Conservation (phyloP, 2,797 vertebrate species). For the Staurois parvus region DNA sequence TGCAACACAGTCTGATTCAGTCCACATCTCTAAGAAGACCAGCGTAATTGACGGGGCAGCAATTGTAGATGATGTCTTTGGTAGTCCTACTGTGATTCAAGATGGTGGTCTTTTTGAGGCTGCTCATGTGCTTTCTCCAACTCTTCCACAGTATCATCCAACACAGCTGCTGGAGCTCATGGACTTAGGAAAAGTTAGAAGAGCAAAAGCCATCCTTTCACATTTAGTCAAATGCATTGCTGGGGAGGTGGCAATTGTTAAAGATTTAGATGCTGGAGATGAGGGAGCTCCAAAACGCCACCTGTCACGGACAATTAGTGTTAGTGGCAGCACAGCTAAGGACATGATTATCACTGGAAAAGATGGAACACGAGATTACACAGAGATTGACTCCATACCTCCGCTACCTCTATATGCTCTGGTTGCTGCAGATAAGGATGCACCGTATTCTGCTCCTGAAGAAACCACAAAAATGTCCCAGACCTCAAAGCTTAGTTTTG, state of each 20-base stretch:
- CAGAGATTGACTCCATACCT: slow-evolving; percentile 98
- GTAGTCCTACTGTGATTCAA: slow-evolving; percentile 89
- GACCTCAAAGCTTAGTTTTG: slow-evolving; percentile 75
- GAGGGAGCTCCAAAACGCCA: slow-evolving; percentile 88
- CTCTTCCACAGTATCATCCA: slow-evolving; percentile 97
- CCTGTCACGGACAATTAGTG: slow-evolving; percentile 96
- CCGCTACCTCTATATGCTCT: slow-evolving; percentile 91
- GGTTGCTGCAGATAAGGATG: slow-evolving; percentile 92
- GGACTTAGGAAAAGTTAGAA: slow-evolving; percentile 94
- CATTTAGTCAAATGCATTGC: slow-evolving; percentile 98
- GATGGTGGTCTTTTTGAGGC: slow-evolving; percentile 97
- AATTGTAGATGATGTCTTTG: slow-evolving; percentile 88
- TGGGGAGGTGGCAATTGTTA: slow-evolving; percentile 94
- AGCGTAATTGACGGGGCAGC: slow-evolving; percentile 87
- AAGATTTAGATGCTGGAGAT: slow-evolving; percentile 91
- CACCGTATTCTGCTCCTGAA: slow-evolving; percentile 86
- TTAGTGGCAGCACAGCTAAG: slow-evolving; percentile 97
- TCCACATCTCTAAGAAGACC: slow-evolving; percentile 76
- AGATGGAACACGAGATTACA: slow-evolving; percentile 94
- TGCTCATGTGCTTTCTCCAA: slow-evolving; percentile 94
- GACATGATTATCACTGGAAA: slow-evolving; percentile 94
- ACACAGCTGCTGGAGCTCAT: slow-evolving; percentile 96
- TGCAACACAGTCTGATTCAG: slow-evolving; percentile 63
- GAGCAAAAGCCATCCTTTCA: slow-evolving; percentile 96
- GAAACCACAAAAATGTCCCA: slow-evolving; percentile 83